Evolutionary conservation across 1,140 invertebrate species (phyloP).

Genomic region (Polypedilum pembai): DNA sequence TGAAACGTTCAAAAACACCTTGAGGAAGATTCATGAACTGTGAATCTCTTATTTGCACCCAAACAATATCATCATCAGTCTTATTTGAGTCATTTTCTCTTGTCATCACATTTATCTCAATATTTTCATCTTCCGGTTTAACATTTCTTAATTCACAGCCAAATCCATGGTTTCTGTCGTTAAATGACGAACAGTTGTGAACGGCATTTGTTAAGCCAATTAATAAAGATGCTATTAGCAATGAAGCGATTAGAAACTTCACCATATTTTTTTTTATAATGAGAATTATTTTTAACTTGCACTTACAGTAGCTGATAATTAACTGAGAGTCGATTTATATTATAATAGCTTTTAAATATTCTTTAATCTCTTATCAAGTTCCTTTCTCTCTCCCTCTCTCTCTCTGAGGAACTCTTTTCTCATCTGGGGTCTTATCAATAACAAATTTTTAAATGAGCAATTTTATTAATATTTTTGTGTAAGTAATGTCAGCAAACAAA

Average conservation of each 20-base stretch:
- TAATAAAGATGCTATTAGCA: background rate
- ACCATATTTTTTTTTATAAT: too few relatives aligned
- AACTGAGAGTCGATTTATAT: too few relatives aligned
- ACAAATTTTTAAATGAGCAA: too few relatives aligned
- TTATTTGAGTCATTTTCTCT: background rate
- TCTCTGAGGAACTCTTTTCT: too few relatives aligned
- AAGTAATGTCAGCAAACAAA: too few relatives aligned
- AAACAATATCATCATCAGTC: background rate
- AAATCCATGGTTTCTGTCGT: background rate
- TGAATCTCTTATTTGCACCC: conserved; percentile 21
- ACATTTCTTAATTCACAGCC: conserved; percentile 6
- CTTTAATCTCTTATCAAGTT: too few relatives aligned
- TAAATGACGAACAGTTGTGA: conserved; percentile 22
- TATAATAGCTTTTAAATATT: too few relatives aligned
- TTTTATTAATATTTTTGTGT: too few relatives aligned
- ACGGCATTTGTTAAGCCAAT: background rate
- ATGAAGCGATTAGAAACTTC: background rate
- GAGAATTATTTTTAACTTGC: too few relatives aligned
- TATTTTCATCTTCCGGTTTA: background rate
- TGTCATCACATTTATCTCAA: conserved; percentile 11
- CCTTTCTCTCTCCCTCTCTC: too few relatives aligned
- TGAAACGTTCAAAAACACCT: background rate
- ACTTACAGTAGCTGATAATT: too few relatives aligned
- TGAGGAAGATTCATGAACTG: background rate
- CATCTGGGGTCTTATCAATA: too few relatives aligned